Evolutionary conservation across 2,888 invertebrate species (phyloP).

Genomic region (Mamestra brassicae): DNA sequence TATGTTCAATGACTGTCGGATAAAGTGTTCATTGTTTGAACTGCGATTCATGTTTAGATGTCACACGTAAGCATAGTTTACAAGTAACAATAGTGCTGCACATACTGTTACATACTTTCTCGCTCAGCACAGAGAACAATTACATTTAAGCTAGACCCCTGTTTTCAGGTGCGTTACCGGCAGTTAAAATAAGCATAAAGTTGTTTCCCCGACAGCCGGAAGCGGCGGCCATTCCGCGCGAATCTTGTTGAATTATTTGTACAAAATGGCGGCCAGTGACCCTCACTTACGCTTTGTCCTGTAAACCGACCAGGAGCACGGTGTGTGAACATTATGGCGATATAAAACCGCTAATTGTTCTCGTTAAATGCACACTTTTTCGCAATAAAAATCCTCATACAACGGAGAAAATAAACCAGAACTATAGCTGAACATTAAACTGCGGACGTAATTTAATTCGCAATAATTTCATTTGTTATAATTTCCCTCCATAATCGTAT

Average conservation of each 20-base stretch:
- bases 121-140: constrained; percentile 35
- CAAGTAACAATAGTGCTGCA: constrained; percentile 16
- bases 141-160: constrained; percentile 57
- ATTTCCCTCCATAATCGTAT: constrained; percentile 71
- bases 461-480: constrained; percentile 71
- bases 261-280: constrained; percentile 80
- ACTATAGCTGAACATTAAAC: constrained; percentile 61
- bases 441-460: constrained; percentile 67
- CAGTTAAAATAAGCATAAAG: constrained; percentile 77
- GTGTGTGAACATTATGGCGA: constrained; percentile 75
- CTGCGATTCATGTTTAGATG: constrained; percentile 6
- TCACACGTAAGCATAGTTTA: constrained; percentile 5
- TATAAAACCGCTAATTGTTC: constrained; percentile 84
- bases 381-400: constrained; percentile 65
- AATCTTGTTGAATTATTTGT: constrained; percentile 86
- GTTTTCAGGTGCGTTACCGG: constrained; percentile 71
- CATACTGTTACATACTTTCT: constrained; percentile 14
- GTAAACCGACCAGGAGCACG: constrained; percentile 65
- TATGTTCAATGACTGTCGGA: constrained; percentile 32
- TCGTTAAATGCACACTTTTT: constrained; percentile 75
- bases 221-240: constrained; percentile 84
- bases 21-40: constrained; percentile 38
- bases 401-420: constrained; percentile 54
- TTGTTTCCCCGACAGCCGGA: constrained; percentile 72
- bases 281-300: constrained; percentile 79